Evolutionary conservation across 2,888 invertebrate genomes (phyloP).

Genomic region (Agrochola lychnidis): DNA sequence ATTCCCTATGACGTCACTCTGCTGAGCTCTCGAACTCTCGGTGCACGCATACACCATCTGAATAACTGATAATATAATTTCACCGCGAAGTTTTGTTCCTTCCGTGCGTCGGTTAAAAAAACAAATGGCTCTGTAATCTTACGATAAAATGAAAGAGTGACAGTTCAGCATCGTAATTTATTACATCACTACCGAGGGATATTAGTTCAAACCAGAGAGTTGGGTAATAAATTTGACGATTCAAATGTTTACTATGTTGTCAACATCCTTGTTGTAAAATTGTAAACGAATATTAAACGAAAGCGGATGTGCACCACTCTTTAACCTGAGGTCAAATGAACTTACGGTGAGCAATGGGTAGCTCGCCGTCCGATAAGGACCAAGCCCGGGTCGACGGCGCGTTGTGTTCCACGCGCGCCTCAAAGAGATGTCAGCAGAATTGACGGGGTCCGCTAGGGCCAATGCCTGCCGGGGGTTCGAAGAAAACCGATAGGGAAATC

Average conservation of each 20-base stretch:
- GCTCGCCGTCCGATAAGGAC: no score
- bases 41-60: constrained; percentile 8
- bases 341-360: no score
- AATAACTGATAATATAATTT: constrained; percentile 27
- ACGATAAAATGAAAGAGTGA: background rate
- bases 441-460: no score
- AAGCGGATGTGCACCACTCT: constrained; percentile 2
- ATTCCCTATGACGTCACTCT: constrained; percentile 76
- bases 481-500: no score
- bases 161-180: background rate
- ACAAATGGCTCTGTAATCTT: background rate
- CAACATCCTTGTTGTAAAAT: constrained; percentile 11
- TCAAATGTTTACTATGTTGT: background rate
- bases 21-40: constrained; percentile 14
- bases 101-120: background rate
- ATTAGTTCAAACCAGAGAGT: background rate
- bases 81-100: background rate
- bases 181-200: background rate
- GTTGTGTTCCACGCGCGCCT: no score
- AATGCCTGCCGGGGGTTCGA: no score
- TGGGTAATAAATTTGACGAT: constrained; percentile 3
- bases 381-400: no score
- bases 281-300: background rate
- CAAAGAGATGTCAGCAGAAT: no score
- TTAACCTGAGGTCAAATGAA: background rate